Evolutionary conservation across 1,140 invertebrate species (phyloP).

Genomic region (Asbolus verrucosus): DNA sequence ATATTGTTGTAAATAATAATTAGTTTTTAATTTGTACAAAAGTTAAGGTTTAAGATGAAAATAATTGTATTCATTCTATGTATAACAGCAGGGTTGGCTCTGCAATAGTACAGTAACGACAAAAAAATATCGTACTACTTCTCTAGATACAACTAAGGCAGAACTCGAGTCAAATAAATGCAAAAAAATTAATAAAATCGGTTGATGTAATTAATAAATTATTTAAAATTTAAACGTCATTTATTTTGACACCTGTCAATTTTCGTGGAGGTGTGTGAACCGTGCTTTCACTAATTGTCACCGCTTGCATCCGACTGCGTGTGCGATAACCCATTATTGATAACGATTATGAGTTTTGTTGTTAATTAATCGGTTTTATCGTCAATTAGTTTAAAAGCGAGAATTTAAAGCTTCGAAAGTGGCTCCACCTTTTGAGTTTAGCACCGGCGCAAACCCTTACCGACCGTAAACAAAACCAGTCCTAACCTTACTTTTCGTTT

Average conservation of each 20-base stretch:
- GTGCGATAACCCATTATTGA: too few relatives aligned
- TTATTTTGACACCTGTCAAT: constrained; percentile 2
- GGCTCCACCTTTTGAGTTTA: too few relatives aligned
- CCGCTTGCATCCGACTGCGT: too few relatives aligned
- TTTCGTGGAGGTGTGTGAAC: background rate
- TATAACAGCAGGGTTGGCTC: constrained; percentile 7
- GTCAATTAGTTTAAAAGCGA: too few relatives aligned
- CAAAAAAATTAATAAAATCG: constrained; percentile 21
- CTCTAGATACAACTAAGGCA: constrained; percentile 6
- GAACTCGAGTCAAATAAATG: constrained; percentile 7
- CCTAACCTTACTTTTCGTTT: constrained; percentile 11
- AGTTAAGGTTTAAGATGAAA: constrained; percentile 30
- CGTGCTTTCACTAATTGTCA: too few relatives aligned
- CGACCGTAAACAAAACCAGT: constrained; percentile 2
- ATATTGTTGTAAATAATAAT: constrained; percentile 32
- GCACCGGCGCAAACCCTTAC: background rate
- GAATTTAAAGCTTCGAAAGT: too few relatives aligned
- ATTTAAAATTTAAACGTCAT: background rate
- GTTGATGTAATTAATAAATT: constrained; percentile 39
- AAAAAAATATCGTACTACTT: background rate
- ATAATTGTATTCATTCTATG: constrained; percentile 32
- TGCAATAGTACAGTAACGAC: constrained; percentile 14
- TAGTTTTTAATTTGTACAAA: constrained; percentile 37
- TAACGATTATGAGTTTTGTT: too few relatives aligned
- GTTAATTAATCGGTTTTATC: too few relatives aligned